Conservation (phyloP, 2,113 vertebrate genomes). For the Tragulus kanchil region DNA sequence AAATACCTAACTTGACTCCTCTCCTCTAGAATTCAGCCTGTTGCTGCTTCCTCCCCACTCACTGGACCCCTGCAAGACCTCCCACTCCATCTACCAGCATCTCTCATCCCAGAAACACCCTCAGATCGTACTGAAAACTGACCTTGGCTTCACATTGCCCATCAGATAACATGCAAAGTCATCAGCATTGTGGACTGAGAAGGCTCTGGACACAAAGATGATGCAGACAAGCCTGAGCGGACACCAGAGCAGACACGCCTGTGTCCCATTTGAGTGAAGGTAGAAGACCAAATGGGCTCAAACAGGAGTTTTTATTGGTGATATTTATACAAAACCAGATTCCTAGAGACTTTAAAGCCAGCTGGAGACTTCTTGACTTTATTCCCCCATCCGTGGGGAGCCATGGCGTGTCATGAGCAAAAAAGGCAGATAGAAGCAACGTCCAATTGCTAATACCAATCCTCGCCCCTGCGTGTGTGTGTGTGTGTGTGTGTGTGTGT, state of each 20-base stretch:
- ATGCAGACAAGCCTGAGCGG: background rate
- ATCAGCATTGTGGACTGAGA: background rate
- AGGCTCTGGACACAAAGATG: background rate
- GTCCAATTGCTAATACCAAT: background rate
- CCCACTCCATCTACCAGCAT: background rate
- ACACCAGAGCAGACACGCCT: background rate
- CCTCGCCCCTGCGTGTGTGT: background rate
- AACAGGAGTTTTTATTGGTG: background rate
- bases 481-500: accelerated
- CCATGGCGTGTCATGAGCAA: background rate
- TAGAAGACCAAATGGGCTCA: background rate
- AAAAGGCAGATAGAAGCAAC: background rate
- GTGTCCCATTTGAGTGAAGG: background rate
- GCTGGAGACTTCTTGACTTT: background rate
- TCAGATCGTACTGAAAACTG: background rate
- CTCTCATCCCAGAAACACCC: background rate
- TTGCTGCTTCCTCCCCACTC: background rate
- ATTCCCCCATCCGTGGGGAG: background rate
- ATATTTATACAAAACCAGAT: background rate
- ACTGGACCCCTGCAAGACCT: background rate
- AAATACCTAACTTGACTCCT: background rate
- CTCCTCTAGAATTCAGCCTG: background rate
- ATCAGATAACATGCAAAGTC: background rate
- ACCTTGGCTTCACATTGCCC: accelerated
- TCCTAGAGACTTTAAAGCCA: background rate